A percentile compares a stretch with the other conserved stretches of the same genome.
phyloP scores from a whole-genome alignment of 1,140 invertebrate genomes.

The Drosophila erecta region DNA sequence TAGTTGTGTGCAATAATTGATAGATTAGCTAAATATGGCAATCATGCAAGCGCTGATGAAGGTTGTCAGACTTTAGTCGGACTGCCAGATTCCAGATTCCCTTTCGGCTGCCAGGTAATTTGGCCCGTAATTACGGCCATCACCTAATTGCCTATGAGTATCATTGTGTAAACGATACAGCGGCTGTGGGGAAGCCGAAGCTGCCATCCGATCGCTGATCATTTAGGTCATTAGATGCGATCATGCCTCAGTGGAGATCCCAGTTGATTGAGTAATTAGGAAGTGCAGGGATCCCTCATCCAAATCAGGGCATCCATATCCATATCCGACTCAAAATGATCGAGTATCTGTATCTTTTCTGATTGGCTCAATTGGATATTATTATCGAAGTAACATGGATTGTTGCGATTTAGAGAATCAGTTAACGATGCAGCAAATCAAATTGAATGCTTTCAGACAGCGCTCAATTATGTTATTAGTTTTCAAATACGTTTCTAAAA shows the following conservation, averaged over 20 bases:
- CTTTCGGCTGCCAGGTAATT: conserved; percentile 31
- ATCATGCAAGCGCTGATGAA: conserved; percentile 50
- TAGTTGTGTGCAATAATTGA: conserved; percentile 55
- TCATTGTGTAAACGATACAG: conserved; percentile 30
- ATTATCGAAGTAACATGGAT: no score
- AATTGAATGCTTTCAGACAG: neutral
- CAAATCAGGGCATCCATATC: neutral
- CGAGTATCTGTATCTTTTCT: neutral
- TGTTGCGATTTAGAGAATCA: neutral
- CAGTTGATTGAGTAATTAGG: conserved; percentile 30
- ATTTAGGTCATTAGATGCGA: conserved; percentile 2
- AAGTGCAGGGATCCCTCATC: conserved; percentile 2
- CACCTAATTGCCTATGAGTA: conserved; percentile 23
- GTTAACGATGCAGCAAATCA: neutral
- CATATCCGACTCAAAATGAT: neutral
- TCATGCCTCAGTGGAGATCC: conserved; percentile 21
- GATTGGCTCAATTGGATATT: neutral
- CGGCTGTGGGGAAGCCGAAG: conserved; percentile 15
- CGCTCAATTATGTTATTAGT: no score
- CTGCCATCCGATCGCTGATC: conserved; percentile 6
- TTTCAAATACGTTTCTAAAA: no score
- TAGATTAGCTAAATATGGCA: conserved; percentile 51
- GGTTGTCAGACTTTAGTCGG: conserved; percentile 26
- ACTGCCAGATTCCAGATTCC: conserved; percentile 27
- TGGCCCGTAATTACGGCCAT: conserved; percentile 34